Percentiles rank a stretch among this genome's conserved stretches.
Evolutionary conservation across 2,113 vertebrate species (phyloP).

Genomic region (Sclerurus mexicanus): DNA sequence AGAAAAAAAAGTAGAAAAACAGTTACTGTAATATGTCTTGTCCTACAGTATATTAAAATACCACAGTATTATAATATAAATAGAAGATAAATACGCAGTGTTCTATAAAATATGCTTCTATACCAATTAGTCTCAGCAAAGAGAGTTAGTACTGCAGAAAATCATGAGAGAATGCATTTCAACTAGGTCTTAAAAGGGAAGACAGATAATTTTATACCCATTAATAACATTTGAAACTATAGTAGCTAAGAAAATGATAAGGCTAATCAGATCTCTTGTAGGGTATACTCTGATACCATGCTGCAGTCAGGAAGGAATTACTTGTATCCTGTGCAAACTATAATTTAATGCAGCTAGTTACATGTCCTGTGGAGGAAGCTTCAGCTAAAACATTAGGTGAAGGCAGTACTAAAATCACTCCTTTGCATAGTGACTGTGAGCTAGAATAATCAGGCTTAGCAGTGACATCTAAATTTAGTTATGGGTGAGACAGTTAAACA

Average conservation of each 20-base stretch:
- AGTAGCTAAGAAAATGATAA: neutral
- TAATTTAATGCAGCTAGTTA: neutral
- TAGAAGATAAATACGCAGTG: neutral
- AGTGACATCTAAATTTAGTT: neutral
- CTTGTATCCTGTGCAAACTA: neutral
- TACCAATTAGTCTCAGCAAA: neutral
- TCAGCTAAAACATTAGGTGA: neutral
- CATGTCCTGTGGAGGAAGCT: neutral
- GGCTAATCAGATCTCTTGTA: conserved; percentile 21
- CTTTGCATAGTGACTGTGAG: neutral
- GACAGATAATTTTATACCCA: neutral
- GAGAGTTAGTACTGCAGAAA: neutral
- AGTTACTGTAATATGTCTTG: neutral
- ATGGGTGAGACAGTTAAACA: neutral
- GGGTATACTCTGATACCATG: neutral
- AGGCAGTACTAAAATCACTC: neutral
- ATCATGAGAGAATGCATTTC: neutral
- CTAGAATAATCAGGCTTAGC: neutral
- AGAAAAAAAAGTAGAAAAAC: neutral
- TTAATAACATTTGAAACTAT: conserved; percentile 24
- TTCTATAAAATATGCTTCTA: neutral
- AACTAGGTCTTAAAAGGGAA: neutral
- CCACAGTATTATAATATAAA: neutral
- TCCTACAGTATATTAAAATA: neutral
- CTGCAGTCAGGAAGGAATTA: neutral